A percentile compares a stretch with the other conserved stretches of the same genome.
These are phyloP conservation scores for Ciconia boyciana DNA, from an alignment of 2,113 vertebrate genomes.

Conservation along the genomic window DNA sequence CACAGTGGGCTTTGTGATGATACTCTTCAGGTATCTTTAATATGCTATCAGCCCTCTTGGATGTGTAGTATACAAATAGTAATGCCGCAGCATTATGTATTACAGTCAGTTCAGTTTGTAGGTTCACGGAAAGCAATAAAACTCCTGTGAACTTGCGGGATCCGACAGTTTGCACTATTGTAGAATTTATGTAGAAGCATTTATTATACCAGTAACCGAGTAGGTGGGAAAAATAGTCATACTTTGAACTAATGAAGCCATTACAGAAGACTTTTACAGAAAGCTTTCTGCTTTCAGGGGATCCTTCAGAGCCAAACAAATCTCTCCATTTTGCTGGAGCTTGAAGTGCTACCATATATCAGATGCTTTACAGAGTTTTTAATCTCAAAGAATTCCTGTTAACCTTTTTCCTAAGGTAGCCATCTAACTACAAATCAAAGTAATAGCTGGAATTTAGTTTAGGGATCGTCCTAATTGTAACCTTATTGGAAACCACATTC, in stretches of 20 bases:
- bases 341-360: not conserved
- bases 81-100: rapidly evolving
- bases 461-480: not conserved
- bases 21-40: not conserved
- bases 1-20: not conserved
- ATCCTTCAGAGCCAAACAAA: not conserved
- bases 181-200: not conserved
- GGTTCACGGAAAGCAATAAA: not conserved
- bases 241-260: not conserved
- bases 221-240: not conserved
- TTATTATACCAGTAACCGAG: not conserved
- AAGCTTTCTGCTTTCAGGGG: not conserved
- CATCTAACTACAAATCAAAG: not conserved
- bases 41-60: not conserved
- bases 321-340: not conserved
- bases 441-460: not conserved
- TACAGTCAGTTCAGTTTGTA: not conserved
- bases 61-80: not conserved
- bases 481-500: not conserved
- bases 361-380: not conserved
- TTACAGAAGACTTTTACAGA: not conserved
- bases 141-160: not conserved
- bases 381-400: not conserved
- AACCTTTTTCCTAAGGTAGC: not conserved
- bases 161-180: not conserved